Conservation (phyloP, 2,797 vertebrate species). For the Lepidocolaptes lacrymiger region DNA sequence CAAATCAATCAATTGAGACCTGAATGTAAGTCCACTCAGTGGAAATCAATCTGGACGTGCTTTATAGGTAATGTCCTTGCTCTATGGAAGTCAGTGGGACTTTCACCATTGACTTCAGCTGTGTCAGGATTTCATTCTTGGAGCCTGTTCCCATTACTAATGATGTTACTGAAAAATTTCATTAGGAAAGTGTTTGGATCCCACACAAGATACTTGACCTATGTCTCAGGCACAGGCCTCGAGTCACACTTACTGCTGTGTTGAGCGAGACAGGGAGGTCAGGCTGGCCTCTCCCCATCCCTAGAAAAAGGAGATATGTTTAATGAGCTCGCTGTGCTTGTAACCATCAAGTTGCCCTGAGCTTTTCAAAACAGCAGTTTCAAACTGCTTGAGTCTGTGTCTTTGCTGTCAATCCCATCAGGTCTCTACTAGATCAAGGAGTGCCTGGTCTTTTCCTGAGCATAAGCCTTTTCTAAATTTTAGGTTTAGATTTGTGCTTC, state of each 20-base stretch:
- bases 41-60: not conserved
- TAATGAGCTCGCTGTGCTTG: not conserved
- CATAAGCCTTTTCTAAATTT: not conserved
- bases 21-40: not conserved
- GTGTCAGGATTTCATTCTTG: not conserved
- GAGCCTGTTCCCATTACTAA: not conserved
- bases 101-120: conserved; percentile 1
- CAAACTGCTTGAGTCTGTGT: not conserved
- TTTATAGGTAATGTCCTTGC: not conserved
- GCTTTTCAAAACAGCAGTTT: not conserved
- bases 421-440: not conserved
- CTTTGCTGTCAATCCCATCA: not conserved
- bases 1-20: conserved; percentile 30
- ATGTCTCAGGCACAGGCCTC: not conserved
- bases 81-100: not conserved
- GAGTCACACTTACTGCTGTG: not conserved
- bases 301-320: not conserved
- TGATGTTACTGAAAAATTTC: not conserved
- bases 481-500: not conserved
- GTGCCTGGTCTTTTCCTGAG: not conserved
- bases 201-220: not conserved
- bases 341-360: not conserved
- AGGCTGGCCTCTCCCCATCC: not conserved
- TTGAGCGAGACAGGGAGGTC: not conserved
- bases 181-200: not conserved